These are phyloP conservation scores for Copidosoma floridanum DNA, from an alignment of 1,140 invertebrate genomes.

Conservation along the genomic window DNA sequence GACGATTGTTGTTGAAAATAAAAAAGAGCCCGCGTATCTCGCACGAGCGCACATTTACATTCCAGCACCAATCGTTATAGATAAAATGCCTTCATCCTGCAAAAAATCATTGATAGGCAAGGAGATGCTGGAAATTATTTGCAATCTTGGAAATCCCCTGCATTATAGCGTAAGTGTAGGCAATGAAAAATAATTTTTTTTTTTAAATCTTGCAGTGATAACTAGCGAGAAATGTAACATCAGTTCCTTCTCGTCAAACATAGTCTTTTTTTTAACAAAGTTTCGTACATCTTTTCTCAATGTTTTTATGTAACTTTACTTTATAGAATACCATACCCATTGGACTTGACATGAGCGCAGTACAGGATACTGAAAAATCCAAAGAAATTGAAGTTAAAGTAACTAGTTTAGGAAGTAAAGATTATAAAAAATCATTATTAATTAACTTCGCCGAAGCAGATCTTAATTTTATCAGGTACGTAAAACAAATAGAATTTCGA, in stretches of 20 bases:
- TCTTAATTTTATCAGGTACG: conserved; percentile 49
- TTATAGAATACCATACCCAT: conserved; percentile 39
- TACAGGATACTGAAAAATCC: conserved; percentile 34
- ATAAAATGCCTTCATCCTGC: conserved; percentile 48
- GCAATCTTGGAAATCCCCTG: conserved; percentile 45
- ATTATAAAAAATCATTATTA: conserved; percentile 34
- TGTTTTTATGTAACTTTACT: too few relatives aligned
- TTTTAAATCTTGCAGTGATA: too few relatives aligned
- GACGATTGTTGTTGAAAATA: conserved; percentile 41
- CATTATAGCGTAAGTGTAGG: conserved; percentile 32
- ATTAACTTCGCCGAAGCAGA: conserved; percentile 45
- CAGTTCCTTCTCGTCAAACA: too few relatives aligned
- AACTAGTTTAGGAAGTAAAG: conserved; percentile 48
- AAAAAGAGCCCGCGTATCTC: conserved; percentile 48
- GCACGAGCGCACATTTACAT: conserved; percentile 38
- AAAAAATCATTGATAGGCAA: conserved; percentile 25
- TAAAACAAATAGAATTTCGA: too few relatives aligned
- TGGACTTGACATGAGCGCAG: conserved; percentile 46
- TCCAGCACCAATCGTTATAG: conserved; percentile 38
- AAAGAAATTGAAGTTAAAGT: conserved; percentile 37
- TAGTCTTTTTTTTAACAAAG: too few relatives aligned
- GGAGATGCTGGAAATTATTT: conserved; percentile 33
- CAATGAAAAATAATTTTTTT: too few relatives aligned
- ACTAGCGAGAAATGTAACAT: too few relatives aligned
- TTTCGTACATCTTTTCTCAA: too few relatives aligned